phyloP scores from a whole-genome alignment of 2,797 vertebrate genomes.

The Fistularia tabacaria region DNA sequence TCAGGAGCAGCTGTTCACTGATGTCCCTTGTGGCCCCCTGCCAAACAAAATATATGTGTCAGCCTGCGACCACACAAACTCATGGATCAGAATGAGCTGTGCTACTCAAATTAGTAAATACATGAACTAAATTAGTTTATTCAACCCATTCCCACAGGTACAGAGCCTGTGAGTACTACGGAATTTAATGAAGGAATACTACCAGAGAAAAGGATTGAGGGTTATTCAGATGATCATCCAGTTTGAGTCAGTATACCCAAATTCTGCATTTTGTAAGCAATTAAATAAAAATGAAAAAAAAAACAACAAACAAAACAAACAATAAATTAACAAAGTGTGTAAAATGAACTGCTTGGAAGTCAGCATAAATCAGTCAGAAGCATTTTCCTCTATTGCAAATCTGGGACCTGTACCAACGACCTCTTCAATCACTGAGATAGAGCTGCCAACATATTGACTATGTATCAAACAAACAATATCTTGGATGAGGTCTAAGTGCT shows the following conservation, averaged over 20 bases:
- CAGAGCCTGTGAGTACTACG: slow-evolving; percentile 9
- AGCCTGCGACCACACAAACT: slow-evolving; percentile 41
- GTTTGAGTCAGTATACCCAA: too few relatives aligned
- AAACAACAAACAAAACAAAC: slow-evolving; percentile 41
- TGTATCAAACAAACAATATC: slow-evolving; percentile 69
- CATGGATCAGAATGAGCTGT: slow-evolving; percentile 22
- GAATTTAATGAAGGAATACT: slow-evolving; percentile 23
- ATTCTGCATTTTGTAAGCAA: too few relatives aligned
- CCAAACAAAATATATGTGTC: slow-evolving; percentile 47
- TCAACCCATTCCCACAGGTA: slow-evolving; percentile 33
- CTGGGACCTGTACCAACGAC: slow-evolving; percentile 19
- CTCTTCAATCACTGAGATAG: slow-evolving; percentile 69
- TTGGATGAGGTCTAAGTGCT: slow-evolving; percentile 63
- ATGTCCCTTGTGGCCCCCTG: slow-evolving; percentile 44
- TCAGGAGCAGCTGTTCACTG: slow-evolving; percentile 60
- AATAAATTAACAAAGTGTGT: slow-evolving; percentile 40
- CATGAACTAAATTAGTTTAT: slow-evolving; percentile 39
- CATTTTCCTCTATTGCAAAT: slow-evolving; percentile 59
- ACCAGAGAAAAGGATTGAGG: slow-evolving; percentile 8
- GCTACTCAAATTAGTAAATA: slow-evolving; percentile 42
- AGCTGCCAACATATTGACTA: slow-evolving; percentile 66
- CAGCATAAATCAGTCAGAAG: slow-evolving; percentile 59
- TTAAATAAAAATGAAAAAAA: neutral
- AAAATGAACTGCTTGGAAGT: slow-evolving; percentile 57
- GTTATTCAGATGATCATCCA: too few relatives aligned